phyloP scores from a whole-genome alignment of 2,888 invertebrate genomes.

The Autographa pulchrina region DNA sequence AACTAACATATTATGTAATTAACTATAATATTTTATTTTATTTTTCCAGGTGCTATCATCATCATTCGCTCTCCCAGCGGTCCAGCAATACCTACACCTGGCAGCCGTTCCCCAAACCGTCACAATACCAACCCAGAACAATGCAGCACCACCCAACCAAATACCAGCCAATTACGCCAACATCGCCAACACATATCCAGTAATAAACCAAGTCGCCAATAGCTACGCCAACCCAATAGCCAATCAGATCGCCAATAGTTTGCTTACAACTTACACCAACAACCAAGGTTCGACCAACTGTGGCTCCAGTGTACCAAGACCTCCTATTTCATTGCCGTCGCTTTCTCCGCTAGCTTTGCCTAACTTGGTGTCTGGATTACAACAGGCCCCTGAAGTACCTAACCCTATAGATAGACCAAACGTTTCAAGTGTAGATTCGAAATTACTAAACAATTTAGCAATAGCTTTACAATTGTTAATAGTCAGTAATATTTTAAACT shows the following conservation, averaged over 20 bases:
- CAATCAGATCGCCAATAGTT: neutral
- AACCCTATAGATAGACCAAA: neutral
- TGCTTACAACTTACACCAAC: neutral
- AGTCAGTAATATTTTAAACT: constrained; percentile 76
- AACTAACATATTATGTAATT: too few species aligned
- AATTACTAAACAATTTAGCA: constrained; percentile 80
- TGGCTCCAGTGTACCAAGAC: constrained; percentile 16
- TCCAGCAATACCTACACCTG: constrained; percentile 57
- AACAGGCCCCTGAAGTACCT: neutral
- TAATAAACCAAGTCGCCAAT: neutral
- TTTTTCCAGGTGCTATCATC: constrained; percentile 58
- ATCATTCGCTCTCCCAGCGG: constrained; percentile 47
- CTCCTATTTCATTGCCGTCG: constrained; percentile 27
- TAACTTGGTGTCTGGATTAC: constrained; percentile 20
- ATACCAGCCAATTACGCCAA: neutral
- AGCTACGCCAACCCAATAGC: neutral
- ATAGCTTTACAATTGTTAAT: constrained; percentile 80
- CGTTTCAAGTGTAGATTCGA: constrained; percentile 65
- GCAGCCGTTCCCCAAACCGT: constrained; percentile 22
- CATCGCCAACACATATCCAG: neutral
- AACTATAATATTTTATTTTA: neutral
- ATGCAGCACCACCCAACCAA: constrained; percentile 14
- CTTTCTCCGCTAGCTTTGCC: constrained; percentile 38
- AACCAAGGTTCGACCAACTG: neutral
- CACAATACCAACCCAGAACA: constrained; percentile 15